Percentiles rank a stretch among this genome's conserved stretches.
Evolutionary conservation across 1,140 invertebrate species (phyloP).

Genomic region (Brachionus sp.): DNA sequence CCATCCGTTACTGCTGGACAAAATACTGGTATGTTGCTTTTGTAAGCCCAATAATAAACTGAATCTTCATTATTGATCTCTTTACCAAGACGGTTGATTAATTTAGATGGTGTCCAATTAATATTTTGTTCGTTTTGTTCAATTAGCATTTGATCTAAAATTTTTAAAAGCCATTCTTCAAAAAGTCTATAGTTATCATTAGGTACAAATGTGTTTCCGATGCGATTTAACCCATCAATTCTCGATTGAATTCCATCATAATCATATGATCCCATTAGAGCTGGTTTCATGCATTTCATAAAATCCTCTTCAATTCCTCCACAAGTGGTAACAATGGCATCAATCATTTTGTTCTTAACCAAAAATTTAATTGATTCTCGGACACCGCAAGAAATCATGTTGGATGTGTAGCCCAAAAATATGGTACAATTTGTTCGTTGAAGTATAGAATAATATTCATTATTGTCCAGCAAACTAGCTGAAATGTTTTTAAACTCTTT

Average conservation of each 20-base stretch:
- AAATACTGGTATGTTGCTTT: conserved; percentile 95
- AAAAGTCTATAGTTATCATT: conserved; percentile 98
- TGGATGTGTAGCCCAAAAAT: conserved; percentile 95
- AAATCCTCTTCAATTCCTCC: conserved; percentile 98
- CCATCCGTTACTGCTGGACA: conserved; percentile 97
- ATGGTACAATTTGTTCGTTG: conserved; percentile 66
- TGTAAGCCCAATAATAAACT: conserved; percentile 95
- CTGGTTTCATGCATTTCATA: conserved; percentile 94
- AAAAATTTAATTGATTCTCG: conserved; percentile 78
- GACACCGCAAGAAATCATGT: conserved; percentile 89
- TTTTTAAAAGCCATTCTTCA: conserved; percentile 94
- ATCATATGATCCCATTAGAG: conserved; percentile 84
- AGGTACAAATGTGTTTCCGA: conserved; percentile 93
- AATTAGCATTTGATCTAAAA: conserved; percentile 81
- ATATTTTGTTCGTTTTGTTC: conserved; percentile 76
- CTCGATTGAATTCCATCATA: conserved; percentile 71
- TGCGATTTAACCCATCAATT: conserved; percentile 86
- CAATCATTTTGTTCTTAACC: conserved; percentile 84
- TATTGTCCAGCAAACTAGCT: not conserved
- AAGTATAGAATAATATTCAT: conserved; percentile 1
- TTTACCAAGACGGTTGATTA: conserved; percentile 77
- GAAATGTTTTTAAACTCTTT: conserved; percentile 6
- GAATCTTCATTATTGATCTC: conserved; percentile 85
- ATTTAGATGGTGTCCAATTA: conserved; percentile 90
- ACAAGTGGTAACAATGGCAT: conserved; percentile 93